Percentiles rank a stretch among this genome's conserved stretches.
Conservation (phyloP, 2,888 invertebrate species). For the Phengaris arion region DNA sequence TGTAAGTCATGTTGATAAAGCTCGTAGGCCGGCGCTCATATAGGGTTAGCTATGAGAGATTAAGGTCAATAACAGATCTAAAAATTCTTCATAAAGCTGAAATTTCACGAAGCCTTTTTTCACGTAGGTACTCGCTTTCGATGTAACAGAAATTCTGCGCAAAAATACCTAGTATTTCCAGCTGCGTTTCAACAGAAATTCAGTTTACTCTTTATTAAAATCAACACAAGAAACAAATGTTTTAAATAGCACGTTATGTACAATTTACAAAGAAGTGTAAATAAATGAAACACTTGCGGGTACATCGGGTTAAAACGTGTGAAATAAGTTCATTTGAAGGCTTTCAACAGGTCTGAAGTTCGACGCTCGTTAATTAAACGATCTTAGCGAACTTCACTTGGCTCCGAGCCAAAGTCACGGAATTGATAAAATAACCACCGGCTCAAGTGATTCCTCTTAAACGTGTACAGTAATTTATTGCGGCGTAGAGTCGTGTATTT, state of each 20-base stretch:
- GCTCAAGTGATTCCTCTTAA: constrained; percentile 48
- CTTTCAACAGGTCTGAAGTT: constrained; percentile 79
- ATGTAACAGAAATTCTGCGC: neutral
- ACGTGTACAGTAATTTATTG: constrained; percentile 23
- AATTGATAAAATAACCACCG: constrained; percentile 72
- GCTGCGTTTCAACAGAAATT: constrained; percentile 5
- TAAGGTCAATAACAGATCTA: constrained; percentile 19
- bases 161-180: neutral
- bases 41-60: neutral
- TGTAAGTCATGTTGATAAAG: neutral
- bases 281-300: constrained; percentile 32
- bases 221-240: neutral
- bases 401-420: constrained; percentile 61
- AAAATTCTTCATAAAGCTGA: neutral
- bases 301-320: constrained; percentile 54
- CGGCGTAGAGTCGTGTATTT: neutral
- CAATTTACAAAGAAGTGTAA: neutral
- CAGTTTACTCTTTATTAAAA: neutral
- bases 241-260: neutral
- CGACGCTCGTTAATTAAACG: constrained; percentile 77
- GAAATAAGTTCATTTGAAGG: constrained; percentile 62
- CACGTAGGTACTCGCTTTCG: neutral
- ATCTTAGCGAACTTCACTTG: constrained; percentile 69
- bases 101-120: constrained; percentile 12
- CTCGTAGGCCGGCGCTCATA: neutral